These are phyloP conservation scores for Elysia chlorotica DNA, from an alignment of 1,140 invertebrate species.

Conservation along the genomic window DNA sequence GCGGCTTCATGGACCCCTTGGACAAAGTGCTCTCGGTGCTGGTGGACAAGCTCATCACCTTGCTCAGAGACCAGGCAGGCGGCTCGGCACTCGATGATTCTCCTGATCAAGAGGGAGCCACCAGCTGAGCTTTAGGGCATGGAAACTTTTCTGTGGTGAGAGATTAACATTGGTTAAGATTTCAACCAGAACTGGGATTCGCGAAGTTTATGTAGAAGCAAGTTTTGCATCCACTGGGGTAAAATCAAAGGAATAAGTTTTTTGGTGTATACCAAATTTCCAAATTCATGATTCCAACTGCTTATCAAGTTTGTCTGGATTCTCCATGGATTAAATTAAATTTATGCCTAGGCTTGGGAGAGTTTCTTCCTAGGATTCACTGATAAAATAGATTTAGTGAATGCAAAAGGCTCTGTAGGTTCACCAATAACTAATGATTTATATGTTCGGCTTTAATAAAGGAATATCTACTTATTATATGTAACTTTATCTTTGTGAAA, in stretches of 20 bases:
- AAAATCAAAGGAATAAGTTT: neutral
- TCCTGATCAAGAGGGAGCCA: neutral
- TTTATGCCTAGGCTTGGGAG: too few relatives aligned
- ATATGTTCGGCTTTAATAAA: neutral
- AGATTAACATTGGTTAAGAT: neutral
- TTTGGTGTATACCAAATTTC: too few relatives aligned
- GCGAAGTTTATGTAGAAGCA: neutral
- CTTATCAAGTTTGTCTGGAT: too few relatives aligned
- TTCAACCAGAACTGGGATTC: neutral
- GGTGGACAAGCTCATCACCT: constrained; percentile 52
- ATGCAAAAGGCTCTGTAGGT: too few relatives aligned
- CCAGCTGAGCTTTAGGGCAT: too few relatives aligned
- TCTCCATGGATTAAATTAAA: too few relatives aligned
- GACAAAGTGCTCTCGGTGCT: constrained; percentile 59
- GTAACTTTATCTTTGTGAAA: neutral
- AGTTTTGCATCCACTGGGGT: neutral
- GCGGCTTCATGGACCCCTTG: constrained; percentile 92
- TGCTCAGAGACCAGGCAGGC: constrained; percentile 44
- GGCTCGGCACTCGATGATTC: constrained; percentile 1
- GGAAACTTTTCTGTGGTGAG: neutral
- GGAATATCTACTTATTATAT: neutral
- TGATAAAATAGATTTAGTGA: too few relatives aligned
- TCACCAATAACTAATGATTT: too few relatives aligned
- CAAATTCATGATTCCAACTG: too few relatives aligned
- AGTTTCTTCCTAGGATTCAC: too few relatives aligned